Evolutionary conservation across 2,797 vertebrate genomes (phyloP).

Genomic region (Chaunax sp.): DNA sequence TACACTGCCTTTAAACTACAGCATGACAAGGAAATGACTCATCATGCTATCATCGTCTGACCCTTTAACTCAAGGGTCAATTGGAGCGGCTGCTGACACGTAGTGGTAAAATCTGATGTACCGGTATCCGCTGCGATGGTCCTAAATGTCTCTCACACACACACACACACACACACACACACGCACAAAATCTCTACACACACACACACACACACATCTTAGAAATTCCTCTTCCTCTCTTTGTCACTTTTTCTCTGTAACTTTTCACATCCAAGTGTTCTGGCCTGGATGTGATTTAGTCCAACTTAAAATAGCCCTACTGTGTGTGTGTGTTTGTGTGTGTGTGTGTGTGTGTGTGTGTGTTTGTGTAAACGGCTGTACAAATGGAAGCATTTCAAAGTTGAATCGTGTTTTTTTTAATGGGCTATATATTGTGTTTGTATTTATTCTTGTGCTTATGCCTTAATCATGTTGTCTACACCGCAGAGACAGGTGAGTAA

Average conservation of each 20-base stretch:
- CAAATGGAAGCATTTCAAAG: constrained; percentile 6
- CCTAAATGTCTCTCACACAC: no score
- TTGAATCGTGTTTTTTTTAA: constrained; percentile 15
- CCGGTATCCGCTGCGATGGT: no score
- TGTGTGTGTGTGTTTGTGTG: not conserved
- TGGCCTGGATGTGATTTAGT: constrained; percentile 8
- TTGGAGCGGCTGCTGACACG: no score
- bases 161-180: no score
- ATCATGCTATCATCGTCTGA: no score
- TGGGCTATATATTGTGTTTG: not conserved
- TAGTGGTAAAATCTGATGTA: no score
- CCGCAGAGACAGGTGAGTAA: constrained; percentile 1
- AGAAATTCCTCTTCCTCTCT: constrained; percentile 1
- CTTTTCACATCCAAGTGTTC: constrained; percentile 16
- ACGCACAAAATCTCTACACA: not conserved
- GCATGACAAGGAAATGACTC: no score
- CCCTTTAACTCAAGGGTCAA: no score
- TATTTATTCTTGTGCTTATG: constrained; percentile 2
- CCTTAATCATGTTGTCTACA: not conserved
- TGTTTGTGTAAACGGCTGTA: not conserved
- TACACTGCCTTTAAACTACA: no score
- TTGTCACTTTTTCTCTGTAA: constrained; percentile 1
- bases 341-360: not conserved
- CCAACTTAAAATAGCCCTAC: constrained; percentile 11
- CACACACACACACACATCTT: not conserved